phyloP scores from a whole-genome alignment of 2,888 invertebrate genomes.

The Patella depressa region DNA sequence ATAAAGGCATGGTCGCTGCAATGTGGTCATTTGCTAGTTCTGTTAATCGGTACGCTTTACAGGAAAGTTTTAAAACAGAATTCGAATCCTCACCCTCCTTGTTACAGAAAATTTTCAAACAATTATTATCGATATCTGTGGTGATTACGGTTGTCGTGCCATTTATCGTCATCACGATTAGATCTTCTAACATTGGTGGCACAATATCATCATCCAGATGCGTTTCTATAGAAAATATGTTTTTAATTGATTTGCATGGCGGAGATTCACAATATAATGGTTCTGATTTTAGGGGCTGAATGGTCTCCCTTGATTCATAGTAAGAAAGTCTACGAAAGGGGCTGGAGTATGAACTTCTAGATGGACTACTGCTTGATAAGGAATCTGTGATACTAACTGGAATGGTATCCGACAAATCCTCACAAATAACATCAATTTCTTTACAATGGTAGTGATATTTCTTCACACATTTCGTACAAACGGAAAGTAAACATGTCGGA shows the following conservation, averaged over 20 bases:
- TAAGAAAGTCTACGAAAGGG: neutral
- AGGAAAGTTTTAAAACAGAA: neutral
- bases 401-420: neutral
- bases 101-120: neutral
- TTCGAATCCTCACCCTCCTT: neutral
- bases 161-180: neutral
- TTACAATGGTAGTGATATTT: neutral
- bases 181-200: neutral
- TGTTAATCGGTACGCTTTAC: neutral
- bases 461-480: neutral
- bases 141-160: neutral
- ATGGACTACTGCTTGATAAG: neutral
- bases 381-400: neutral
- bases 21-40: neutral
- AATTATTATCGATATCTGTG: neutral
- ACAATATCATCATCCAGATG: neutral
- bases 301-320: neutral
- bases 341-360: neutral
- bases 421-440: conserved; percentile 1
- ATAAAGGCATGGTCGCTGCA: neutral
- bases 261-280: neutral
- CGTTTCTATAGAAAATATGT: neutral
- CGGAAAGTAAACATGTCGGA: neutral
- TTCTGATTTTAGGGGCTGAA: too few species aligned
- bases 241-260: neutral